Base-by-base conservation (phyloP, 2,113 vertebrate genomes). In the Passerina amoena region DNA sequence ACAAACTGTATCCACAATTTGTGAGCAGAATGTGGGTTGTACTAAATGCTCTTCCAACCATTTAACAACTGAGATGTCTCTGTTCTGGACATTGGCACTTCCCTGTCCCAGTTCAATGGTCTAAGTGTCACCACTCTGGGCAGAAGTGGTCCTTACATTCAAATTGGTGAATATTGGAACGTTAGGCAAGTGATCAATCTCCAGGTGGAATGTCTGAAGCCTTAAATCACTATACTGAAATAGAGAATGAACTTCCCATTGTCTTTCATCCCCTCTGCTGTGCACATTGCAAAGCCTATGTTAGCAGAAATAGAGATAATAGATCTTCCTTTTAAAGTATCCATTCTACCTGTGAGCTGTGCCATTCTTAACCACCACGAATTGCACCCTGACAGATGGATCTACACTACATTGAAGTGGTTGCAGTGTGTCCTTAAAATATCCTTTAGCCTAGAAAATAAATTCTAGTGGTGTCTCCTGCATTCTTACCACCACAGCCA, bases 381-480 rank as follows among this genome's bases (percentile, higher is more conserved):
- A 7, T 5, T 82, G 40, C 28, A 51, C 27, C 31, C 14, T 30
- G 38, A 30, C 24, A 73, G 44, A 75, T 6, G 69, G 38, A 57
- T 70, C 45, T 75, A 9, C 24, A 33, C 10, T 42, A 6, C 3
- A 8, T 21, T 13, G 20, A 38, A 9, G 11, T 82, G 38, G 28
- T 68, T 90, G 61, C 5, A 2, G 10, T 35, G 25, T 83, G 57
- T 60, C 92, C 86, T 97, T 90, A 96, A 97, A 97, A 95, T 60
- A 78, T 86, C 84, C 69, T 95, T 96, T 97, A 90, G 12, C 20
- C 63, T 33, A 73, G 79, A 96, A 97, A 97, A 97, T 96, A 94
- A 96, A 97, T 92, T 86, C 93, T 86, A n/a, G 44, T 50, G 33
- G 19, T 56, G 14, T 86, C 48, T 80, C 60, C 82, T 95, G 54